Evolutionary conservation across 2,113 vertebrate species (phyloP), one percentile per base, ranked within the genome.

Genomic region (Tylochromis polylepis): DNA sequence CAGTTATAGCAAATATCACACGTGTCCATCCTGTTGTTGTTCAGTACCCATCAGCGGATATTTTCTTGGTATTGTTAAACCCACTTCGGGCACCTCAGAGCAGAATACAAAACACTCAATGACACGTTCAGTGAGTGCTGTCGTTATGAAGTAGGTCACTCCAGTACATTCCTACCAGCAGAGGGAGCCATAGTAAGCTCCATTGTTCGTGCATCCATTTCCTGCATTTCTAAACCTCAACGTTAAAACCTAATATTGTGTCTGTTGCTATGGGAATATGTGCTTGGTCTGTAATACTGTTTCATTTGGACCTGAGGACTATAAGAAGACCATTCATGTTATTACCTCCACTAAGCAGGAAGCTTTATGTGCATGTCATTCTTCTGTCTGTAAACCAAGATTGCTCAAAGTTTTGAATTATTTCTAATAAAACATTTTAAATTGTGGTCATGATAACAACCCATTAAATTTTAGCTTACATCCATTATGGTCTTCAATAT

Each of bases 181-280:
- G 91, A 79, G 85, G 89, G 80, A 11, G 83, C 75, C 79, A 78
- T 2, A 78, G 29, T 22, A 9, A 16, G 6, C 41, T 11, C 24
- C 41, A 11, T 6, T 49, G 24, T 6, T 8, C 70, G n/a, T 20
- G 20, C 7, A 53, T 53, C 16, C 18, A 20, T 53, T 53, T 53
- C 9, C 51, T 53, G 18, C 41, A 43, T 12, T 43, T 12, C 18
- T 53, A 53, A 49, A 5, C 46, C 4, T 6, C 46, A 15, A 51
- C 16, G n/a, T 53, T 20, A 20, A 75, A 51, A 51, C 70, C 43
- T 31, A 75, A 75, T 75, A 29, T 20, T 11, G 24, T 27, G 22
- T 75, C 9, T 75, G 24, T 29, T 72, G 41, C 41, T 75, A 29
- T 49, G 15, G 24, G 15, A 46, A 75, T 10, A 18, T 75, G 1